Evolutionary conservation across 1,140 invertebrate genomes (phyloP), one percentile per base, ranked within the genome.

Genomic region (Drosophila fuyamai): DNA sequence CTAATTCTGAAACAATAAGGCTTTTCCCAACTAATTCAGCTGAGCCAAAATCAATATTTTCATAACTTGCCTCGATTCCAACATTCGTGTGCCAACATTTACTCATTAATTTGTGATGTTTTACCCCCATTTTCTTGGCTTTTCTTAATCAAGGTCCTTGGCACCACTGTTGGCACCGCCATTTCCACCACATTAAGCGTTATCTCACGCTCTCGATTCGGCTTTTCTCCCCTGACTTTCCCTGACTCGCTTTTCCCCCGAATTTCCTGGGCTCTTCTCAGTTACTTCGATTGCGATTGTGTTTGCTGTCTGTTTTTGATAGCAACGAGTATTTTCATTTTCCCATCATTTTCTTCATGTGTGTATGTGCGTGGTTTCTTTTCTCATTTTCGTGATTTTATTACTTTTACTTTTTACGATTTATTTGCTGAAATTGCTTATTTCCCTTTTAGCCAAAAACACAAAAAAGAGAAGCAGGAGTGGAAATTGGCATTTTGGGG

Each of bases 401-500:
- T 88, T 88, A 89, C 84, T 88, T 89, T 88, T 88, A 84, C 84
- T 88, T 89, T 88, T 88, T 81, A 88, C 84, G 84, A 88, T 88
- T 88, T 88, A 88, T 88, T 86, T 89, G 84, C 84, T 71, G 84
- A 88, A 88, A 88, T 88, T 88, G 84, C 84, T 83, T 89, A 84
- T 89, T 89, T 89, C 84, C 85, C 73, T 88, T 78, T 76, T 61
- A 61, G 66, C 59, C 63, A 14, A 65, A 13, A 32, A 13, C 14
- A 32, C 38, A 57, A 16, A 5, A 29, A 16, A 38, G 51, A 8
- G 13, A 40, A 29, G 27, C 6, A 27, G 53, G 36, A 75, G 53
- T 75, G 71, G 62, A 79, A 76, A 82, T 76, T 72, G 79, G 66
- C 58, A 70, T 75, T 51, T 73, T 59, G 63, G 78, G 60, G 29